Evolutionary conservation across 2,888 invertebrate species (phyloP).

Genomic region (Fabriciana adippe): DNA sequence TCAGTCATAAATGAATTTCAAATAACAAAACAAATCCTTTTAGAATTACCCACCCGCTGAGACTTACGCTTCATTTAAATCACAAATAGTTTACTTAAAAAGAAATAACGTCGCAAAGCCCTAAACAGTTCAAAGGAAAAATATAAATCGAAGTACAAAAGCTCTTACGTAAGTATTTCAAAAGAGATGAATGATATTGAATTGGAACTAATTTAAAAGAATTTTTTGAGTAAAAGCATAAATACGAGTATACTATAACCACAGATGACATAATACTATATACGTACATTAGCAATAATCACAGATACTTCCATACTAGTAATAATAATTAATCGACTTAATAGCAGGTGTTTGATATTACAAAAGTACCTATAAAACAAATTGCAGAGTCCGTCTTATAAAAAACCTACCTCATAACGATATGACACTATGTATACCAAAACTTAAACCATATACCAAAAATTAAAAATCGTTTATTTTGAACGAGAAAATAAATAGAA

Average conservation of each 20-base stretch:
- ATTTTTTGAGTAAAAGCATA: not conserved
- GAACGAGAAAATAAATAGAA: too few relatives aligned
- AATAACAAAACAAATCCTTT: slow-evolving; percentile 12
- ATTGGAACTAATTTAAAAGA: not conserved
- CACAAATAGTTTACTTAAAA: slow-evolving; percentile 49
- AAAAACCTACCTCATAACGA: too few relatives aligned
- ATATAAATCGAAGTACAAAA: slow-evolving; percentile 20
- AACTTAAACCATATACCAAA: too few relatives aligned
- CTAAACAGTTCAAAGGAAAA: slow-evolving; percentile 11
- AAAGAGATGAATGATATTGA: not conserved
- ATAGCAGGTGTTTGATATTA: too few relatives aligned
- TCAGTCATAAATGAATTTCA: slow-evolving; percentile 4
- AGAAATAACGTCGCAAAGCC: slow-evolving; percentile 10
- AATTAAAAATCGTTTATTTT: too few relatives aligned
- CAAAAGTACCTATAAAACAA: too few relatives aligned
- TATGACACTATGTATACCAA: too few relatives aligned
- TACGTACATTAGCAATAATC: too few relatives aligned
- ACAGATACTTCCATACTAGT: too few relatives aligned
- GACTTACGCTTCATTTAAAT: slow-evolving; percentile 63
- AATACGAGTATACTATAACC: not conserved
- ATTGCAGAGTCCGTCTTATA: too few relatives aligned
- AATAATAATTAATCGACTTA: too few relatives aligned
- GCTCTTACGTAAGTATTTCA: not conserved
- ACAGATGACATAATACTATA: too few relatives aligned
- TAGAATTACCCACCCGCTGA: slow-evolving; percentile 34